Evolutionary conservation across 2,888 invertebrate species (phyloP).

Genomic region (Rhamphomyia laevipes): DNA sequence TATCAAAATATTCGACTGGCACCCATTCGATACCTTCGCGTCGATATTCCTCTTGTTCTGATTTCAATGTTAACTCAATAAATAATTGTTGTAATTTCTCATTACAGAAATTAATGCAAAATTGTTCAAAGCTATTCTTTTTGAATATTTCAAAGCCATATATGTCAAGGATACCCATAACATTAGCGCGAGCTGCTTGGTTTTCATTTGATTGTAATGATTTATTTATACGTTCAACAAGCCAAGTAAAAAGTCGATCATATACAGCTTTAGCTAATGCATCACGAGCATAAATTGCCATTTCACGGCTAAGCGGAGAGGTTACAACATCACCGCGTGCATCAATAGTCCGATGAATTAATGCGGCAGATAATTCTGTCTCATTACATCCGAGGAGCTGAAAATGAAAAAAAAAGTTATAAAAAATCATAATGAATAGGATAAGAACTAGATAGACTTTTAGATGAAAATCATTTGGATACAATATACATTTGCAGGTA

Average conservation of each 20-base stretch:
- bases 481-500: not conserved
- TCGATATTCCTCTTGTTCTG: conserved; percentile 86
- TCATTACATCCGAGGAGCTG: conserved; percentile 65
- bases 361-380: conserved; percentile 52
- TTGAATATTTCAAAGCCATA: conserved; percentile 92
- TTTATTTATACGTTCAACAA: conserved; percentile 67
- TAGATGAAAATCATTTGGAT: not conserved
- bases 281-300: conserved; percentile 76
- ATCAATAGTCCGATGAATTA: conserved; percentile 77
- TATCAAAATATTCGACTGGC: conserved; percentile 80
- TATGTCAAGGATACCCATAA: conserved; percentile 86
- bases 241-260: conserved; percentile 83
- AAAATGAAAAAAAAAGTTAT: too few species aligned
- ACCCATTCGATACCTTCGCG: conserved; percentile 89
- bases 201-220: conserved; percentile 53
- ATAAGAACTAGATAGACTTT: not conserved
- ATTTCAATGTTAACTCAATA: conserved; percentile 79
- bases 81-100: conserved; percentile 91
- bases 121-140: conserved; percentile 69
- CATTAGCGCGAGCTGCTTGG: conserved; percentile 42
- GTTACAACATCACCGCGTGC: conserved; percentile 73
- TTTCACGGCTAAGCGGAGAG: conserved; percentile 67
- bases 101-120: conserved; percentile 93
- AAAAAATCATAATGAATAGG: not conserved
- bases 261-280: conserved; percentile 86